Percentiles rank a stretch among this genome's conserved stretches.
phyloP scores from a whole-genome alignment of 2,888 invertebrate genomes.

The Drosophila kuntzei region DNA sequence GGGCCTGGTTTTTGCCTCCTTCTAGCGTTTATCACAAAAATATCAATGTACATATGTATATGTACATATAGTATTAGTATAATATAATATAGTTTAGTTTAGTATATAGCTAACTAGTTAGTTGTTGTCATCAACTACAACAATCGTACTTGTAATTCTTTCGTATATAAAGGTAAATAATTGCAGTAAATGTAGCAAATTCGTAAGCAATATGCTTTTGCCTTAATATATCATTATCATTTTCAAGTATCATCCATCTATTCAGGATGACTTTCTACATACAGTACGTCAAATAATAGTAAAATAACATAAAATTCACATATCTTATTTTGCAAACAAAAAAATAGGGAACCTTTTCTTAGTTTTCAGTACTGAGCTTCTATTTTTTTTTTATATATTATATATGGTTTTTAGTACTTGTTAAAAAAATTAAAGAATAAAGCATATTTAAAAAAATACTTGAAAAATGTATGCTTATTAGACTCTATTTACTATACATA shows the following conservation, averaged over 20 bases:
- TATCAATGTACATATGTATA: slow-evolving; percentile 59
- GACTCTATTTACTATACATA: too few relatives aligned
- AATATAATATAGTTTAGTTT: slow-evolving; percentile 27
- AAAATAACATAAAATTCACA: background rate
- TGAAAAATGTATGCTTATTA: too few relatives aligned
- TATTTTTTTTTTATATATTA: too few relatives aligned
- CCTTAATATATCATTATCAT: slow-evolving; percentile 45
- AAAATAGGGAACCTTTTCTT: background rate
- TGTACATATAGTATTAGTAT: slow-evolving; percentile 26
- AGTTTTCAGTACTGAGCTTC: too few relatives aligned
- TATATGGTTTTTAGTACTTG: too few relatives aligned
- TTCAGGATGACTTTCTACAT: slow-evolving; percentile 21
- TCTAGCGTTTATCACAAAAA: slow-evolving; percentile 75
- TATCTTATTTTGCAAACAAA: background rate
- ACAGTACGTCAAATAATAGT: background rate
- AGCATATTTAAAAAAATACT: too few relatives aligned
- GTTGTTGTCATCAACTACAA: slow-evolving; percentile 35
- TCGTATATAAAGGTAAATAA: slow-evolving; percentile 70
- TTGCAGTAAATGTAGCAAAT: slow-evolving; percentile 80
- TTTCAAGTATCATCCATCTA: slow-evolving; percentile 13
- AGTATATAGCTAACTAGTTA: slow-evolving; percentile 40
- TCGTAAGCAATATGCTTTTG: slow-evolving; percentile 79
- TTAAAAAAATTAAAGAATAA: too few relatives aligned
- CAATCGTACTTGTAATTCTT: slow-evolving; percentile 27
- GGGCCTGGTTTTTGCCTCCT: slow-evolving; percentile 46